These are phyloP conservation scores for Todiramphus saurophagus DNA, from an alignment of 2,113 vertebrate species.

Conservation along the genomic window DNA sequence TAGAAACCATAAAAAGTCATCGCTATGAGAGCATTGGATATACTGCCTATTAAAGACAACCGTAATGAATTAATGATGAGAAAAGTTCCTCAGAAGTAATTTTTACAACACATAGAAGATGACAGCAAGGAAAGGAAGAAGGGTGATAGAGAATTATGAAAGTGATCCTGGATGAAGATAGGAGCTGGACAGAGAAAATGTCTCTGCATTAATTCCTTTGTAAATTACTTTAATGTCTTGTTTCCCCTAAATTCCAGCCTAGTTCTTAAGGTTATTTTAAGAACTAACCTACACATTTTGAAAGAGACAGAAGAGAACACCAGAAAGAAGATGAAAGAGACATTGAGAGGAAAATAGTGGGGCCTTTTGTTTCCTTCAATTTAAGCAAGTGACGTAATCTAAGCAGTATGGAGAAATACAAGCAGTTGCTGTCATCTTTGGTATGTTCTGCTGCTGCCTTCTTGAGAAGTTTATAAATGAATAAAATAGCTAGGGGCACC, in stretches of 20 bases:
- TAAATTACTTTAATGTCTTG: neutral
- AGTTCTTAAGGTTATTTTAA: neutral
- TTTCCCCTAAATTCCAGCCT: neutral
- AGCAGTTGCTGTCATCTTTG: slow-evolving; percentile 1
- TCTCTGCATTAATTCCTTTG: neutral
- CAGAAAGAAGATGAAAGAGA: neutral
- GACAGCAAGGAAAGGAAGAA: neutral
- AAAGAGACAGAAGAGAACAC: neutral
- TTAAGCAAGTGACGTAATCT: neutral
- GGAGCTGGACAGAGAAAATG: neutral
- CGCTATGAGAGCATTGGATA: neutral
- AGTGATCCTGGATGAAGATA: neutral
- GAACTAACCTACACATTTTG: neutral
- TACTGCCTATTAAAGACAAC: neutral
- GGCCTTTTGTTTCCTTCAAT: neutral
- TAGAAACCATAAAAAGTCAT: neutral
- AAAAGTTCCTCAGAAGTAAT: neutral
- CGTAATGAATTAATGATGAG: neutral
- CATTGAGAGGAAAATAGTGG: neutral
- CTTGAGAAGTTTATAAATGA: slow-evolving; percentile 31
- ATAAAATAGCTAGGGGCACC: slow-evolving; percentile 10
- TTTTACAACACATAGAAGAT: neutral
- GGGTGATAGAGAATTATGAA: neutral
- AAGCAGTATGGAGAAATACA: neutral
- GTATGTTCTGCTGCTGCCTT: neutral